Evolutionary conservation across 2,888 invertebrate genomes (phyloP).

Genomic region (Troides helena): DNA sequence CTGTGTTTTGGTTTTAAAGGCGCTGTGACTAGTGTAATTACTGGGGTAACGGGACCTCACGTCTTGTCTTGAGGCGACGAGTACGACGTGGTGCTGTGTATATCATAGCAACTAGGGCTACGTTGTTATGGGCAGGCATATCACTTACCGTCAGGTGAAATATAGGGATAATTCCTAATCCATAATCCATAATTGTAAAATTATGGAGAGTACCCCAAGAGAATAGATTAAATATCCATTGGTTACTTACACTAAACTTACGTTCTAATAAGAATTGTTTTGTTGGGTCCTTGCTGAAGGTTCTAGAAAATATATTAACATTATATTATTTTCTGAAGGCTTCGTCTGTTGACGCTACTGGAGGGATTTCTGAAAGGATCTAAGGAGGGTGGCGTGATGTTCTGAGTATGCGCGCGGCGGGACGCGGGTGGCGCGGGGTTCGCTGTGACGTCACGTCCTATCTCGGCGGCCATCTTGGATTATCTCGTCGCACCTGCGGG

Average conservation of each 20-base stretch:
- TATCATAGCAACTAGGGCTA: too few relatives aligned
- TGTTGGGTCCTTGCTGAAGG: neutral
- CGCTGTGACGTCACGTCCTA: slow-evolving; percentile 80
- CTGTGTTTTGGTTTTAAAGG: too few relatives aligned
- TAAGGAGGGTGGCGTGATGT: slow-evolving; percentile 76
- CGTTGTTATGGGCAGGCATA: too few relatives aligned
- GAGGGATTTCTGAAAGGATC: slow-evolving; percentile 77
- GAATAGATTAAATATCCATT: neutral
- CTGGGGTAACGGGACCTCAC: too few relatives aligned
- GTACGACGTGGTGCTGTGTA: too few relatives aligned
- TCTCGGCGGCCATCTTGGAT: slow-evolving; percentile 81
- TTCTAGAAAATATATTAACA: neutral
- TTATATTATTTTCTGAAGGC: slow-evolving; percentile 4
- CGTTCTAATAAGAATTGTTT: neutral
- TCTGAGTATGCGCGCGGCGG: slow-evolving; percentile 57
- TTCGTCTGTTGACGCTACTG: slow-evolving; percentile 52
- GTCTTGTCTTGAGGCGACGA: too few relatives aligned
- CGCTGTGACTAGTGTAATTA: too few relatives aligned
- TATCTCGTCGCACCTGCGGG: slow-evolving; percentile 81
- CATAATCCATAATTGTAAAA: too few relatives aligned
- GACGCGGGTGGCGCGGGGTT: slow-evolving; percentile 51
- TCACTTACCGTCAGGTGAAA: too few relatives aligned
- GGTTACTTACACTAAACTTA: too few relatives aligned
- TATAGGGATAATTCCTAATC: too few relatives aligned
- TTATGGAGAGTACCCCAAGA: neutral